Percentiles rank a stretch among this genome's conserved stretches.
Evolutionary conservation across 2,888 invertebrate genomes (phyloP).

Genomic region (Lycophotia porphyrea): DNA sequence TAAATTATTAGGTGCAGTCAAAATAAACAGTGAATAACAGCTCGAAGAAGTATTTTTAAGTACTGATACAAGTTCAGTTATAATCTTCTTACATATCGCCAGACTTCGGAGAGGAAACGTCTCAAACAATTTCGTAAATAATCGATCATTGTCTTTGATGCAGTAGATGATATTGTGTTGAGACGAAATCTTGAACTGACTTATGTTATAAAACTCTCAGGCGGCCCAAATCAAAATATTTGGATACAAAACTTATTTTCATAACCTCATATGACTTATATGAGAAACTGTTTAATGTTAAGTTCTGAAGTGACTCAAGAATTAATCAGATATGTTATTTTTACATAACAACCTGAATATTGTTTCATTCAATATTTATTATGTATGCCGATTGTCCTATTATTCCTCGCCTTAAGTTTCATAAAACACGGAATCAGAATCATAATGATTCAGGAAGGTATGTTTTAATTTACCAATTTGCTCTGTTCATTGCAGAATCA

Average conservation of each 20-base stretch:
- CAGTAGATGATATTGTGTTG: constrained; percentile 19
- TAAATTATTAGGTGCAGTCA: not conserved
- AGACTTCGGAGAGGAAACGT: constrained; percentile 20
- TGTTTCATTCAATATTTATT: constrained; percentile 25
- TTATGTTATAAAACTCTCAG: constrained; percentile 35
- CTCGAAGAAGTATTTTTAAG: not conserved
- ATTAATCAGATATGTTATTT: constrained; percentile 29
- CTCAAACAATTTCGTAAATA: constrained; percentile 18
- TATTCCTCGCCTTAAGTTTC: constrained; percentile 19
- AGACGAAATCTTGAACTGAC: constrained; percentile 32
- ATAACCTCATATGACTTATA: constrained; percentile 18
- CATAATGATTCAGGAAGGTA: constrained; percentile 36
- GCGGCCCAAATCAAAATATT: constrained; percentile 33
- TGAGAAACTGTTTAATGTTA: constrained; percentile 14
- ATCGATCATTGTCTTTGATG: constrained; percentile 27
- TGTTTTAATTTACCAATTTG: constrained; percentile 43
- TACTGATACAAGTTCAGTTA: not conserved
- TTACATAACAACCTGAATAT: constrained; percentile 10
- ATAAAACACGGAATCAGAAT: constrained; percentile 20
- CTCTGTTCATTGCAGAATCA: constrained; percentile 38
- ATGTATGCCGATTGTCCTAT: constrained; percentile 28
- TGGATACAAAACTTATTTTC: constrained; percentile 8
- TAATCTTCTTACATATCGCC: constrained; percentile 21
- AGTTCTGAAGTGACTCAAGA: constrained; percentile 29
- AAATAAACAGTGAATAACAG: not conserved